phyloP scores from a whole-genome alignment of 1,140 invertebrate species.

The Drosophila bocki region DNA sequence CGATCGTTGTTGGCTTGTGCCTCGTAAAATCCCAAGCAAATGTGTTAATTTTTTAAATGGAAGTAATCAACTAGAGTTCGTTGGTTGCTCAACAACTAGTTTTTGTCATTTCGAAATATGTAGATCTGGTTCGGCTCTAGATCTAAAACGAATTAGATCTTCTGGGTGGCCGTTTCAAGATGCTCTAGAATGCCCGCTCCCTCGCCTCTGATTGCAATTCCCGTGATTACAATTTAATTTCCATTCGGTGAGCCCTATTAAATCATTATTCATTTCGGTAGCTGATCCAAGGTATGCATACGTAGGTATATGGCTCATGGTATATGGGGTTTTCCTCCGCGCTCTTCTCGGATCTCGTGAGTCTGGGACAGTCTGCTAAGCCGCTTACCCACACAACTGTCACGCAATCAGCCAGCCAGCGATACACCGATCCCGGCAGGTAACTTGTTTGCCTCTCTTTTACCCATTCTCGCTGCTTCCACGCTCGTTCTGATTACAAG shows the following conservation, averaged over 20 bases:
- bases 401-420: conserved; percentile 56
- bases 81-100: conserved; percentile 20
- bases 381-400: conserved; percentile 79
- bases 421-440: conserved; percentile 41
- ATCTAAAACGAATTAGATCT: conserved; percentile 14
- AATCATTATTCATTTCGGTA: conserved; percentile 76
- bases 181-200: conserved; percentile 29
- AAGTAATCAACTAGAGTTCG: conserved; percentile 14
- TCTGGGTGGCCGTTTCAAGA: conserved; percentile 55
- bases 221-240: conserved; percentile 69
- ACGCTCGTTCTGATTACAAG: conserved; percentile 65
- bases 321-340: conserved; percentile 17
- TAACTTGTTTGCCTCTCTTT: conserved; percentile 76
- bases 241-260: conserved; percentile 40
- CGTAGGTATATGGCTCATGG: conserved; percentile 28
- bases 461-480: conserved; percentile 58
- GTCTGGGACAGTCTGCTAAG: conserved; percentile 64
- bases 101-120: neutral
- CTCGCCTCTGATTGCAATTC: conserved; percentile 45
- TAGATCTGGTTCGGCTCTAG: neutral
- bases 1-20: conserved; percentile 28
- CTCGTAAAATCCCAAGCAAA: conserved; percentile 49
- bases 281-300: conserved; percentile 26
- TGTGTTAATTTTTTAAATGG: conserved; percentile 44
- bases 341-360: conserved; percentile 24